Evolutionary conservation across 2,797 vertebrate species (phyloP).

Genomic region (Mus spretus): DNA sequence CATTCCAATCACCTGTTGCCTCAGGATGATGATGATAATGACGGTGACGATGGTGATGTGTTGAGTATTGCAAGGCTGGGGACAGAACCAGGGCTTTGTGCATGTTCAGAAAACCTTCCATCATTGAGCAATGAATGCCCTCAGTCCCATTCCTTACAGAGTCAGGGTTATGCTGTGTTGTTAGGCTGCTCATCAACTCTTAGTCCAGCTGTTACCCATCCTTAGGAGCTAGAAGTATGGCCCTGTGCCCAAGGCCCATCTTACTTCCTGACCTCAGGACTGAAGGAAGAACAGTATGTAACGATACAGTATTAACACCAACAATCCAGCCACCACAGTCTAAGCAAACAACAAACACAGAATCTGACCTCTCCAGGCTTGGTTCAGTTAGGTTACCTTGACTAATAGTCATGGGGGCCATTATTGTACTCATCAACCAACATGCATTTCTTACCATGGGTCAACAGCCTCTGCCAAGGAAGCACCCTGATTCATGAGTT

Average conservation of each 20-base stretch:
- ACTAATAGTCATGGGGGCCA: rapidly evolving
- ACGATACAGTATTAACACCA: not conserved
- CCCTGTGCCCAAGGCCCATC: not conserved
- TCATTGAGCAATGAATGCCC: not conserved
- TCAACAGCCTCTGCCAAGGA: not conserved
- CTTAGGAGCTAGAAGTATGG: not conserved
- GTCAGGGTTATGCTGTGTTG: not conserved
- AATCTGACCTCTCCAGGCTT: not conserved
- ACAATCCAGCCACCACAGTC: not conserved
- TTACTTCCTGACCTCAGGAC: conserved; percentile 29
- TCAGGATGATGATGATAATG: not conserved
- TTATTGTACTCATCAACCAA: rapidly evolving
- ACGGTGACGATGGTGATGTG: rapidly evolving
- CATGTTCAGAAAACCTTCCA: not conserved
- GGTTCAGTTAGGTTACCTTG: not conserved
- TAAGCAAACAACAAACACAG: not conserved
- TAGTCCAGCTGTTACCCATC: not conserved
- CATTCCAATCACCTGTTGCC: not conserved
- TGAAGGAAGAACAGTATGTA: not conserved
- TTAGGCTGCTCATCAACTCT: not conserved
- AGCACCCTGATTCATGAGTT: rapidly evolving
- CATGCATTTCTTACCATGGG: rapidly evolving
- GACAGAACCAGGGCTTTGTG: not conserved
- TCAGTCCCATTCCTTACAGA: not conserved
- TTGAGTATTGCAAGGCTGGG: not conserved